phyloP scores from a whole-genome alignment of 2,113 vertebrate species.

The Amazona guildingii region DNA sequence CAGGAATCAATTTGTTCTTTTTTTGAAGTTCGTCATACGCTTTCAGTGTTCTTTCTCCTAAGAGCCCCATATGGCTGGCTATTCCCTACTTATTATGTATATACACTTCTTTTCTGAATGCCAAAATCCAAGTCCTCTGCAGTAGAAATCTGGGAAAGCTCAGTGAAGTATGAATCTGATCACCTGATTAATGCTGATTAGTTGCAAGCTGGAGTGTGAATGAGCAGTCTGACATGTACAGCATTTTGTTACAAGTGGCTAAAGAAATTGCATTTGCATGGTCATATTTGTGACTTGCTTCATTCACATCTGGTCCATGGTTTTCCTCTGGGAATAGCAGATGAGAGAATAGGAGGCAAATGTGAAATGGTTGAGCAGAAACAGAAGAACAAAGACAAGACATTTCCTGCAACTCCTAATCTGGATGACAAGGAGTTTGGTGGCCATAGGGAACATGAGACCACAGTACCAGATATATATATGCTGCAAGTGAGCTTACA shows the following conservation, averaged over 20 bases:
- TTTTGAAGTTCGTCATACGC: slow-evolving; percentile 30
- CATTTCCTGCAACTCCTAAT: background rate
- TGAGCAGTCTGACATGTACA: slow-evolving; percentile 32
- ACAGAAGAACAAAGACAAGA: slow-evolving; percentile 32
- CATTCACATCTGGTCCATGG: slow-evolving; percentile 62
- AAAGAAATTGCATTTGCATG: slow-evolving; percentile 48
- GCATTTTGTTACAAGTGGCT: background rate
- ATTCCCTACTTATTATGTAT: background rate
- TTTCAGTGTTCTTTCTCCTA: background rate
- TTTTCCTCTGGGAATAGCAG: slow-evolving; percentile 33
- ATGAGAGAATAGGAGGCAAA: slow-evolving; percentile 29
- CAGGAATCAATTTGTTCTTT: slow-evolving; percentile 57
- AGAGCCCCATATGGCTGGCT: background rate
- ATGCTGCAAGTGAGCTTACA: background rate
- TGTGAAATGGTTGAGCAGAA: slow-evolving; percentile 42
- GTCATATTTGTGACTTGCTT: slow-evolving; percentile 58
- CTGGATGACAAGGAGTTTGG: background rate
- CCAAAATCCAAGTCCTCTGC: background rate
- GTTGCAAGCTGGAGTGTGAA: slow-evolving; percentile 56
- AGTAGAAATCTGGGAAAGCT: slow-evolving; percentile 43
- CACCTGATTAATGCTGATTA: slow-evolving; percentile 49
- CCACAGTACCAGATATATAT: background rate
- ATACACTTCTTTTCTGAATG: background rate
- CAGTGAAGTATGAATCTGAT: slow-evolving; percentile 56
- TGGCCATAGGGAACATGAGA: background rate